Evolutionary conservation across 1,140 invertebrate species (phyloP).

Genomic region (Leptonema lineaticorne): DNA sequence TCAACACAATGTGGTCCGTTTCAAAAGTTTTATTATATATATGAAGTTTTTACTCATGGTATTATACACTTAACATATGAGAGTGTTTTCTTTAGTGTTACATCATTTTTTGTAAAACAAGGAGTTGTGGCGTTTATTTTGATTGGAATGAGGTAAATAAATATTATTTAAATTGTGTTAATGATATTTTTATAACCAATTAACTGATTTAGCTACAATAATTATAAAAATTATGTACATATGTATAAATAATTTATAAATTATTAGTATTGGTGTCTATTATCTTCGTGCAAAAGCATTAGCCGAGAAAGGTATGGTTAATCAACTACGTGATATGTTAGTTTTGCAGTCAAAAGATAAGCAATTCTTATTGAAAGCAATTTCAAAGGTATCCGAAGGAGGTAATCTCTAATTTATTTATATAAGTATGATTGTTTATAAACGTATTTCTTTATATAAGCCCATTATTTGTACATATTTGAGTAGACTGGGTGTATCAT

Average conservation of each 20-base stretch:
- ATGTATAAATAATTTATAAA: slow-evolving; percentile 11
- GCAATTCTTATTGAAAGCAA: slow-evolving; percentile 67
- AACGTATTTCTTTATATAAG: neutral
- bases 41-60: slow-evolving; percentile 53
- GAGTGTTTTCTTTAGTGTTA: slow-evolving; percentile 49
- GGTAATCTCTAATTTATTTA: slow-evolving; percentile 41
- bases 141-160: slow-evolving; percentile 57
- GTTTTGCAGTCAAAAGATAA: slow-evolving; percentile 72
- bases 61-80: slow-evolving; percentile 51
- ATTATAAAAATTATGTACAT: neutral
- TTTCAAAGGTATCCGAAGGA: slow-evolving; percentile 55
- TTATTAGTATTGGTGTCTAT: slow-evolving; percentile 64
- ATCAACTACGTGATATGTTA: slow-evolving; percentile 67
- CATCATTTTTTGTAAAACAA: slow-evolving; percentile 54
- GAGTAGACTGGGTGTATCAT: slow-evolving; percentile 37
- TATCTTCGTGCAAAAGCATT: slow-evolving; percentile 64
- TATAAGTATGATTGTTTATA: neutral
- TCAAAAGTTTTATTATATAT: slow-evolving; percentile 49
- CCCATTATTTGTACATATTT: neutral
- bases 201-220: no score
- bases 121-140: slow-evolving; percentile 55
- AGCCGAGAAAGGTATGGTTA: slow-evolving; percentile 65
- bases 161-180: slow-evolving; percentile 8
- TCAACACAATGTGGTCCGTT: slow-evolving; percentile 57
- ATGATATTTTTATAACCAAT: slow-evolving; percentile 24